phyloP scores from a whole-genome alignment of 1,140 invertebrate species.

The Drosophila bipectinata region DNA sequence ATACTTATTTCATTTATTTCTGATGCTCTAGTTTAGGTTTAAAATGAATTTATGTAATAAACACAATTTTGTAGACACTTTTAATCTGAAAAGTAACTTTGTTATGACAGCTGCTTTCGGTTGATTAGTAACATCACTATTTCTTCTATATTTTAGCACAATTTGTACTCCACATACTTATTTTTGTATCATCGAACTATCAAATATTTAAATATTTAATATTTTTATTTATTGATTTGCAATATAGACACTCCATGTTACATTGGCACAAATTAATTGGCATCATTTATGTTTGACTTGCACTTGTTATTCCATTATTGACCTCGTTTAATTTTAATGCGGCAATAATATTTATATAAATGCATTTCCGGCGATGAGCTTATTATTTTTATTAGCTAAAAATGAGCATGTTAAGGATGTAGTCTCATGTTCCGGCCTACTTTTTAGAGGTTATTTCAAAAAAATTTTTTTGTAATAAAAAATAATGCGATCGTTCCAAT shows the following conservation, averaged over 20 bases:
- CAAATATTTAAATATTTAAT: conserved; percentile 23
- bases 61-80: not conserved
- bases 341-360: conserved; percentile 39
- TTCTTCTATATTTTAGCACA: conserved; percentile 15
- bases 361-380: conserved; percentile 17
- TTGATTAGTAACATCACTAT: not conserved
- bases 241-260: conserved; percentile 8
- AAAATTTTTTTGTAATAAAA: too few species aligned
- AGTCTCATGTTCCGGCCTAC: too few species aligned
- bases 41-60: not conserved
- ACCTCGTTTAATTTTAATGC: conserved; percentile 1
- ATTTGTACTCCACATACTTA: conserved; percentile 9
- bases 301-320: conserved; percentile 30
- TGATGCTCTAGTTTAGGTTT: not conserved
- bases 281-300: conserved; percentile 43
- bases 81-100: not conserved
- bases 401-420: conserved; percentile 66
- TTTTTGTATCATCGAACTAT: not conserved
- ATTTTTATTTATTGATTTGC: conserved; percentile 31
- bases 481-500: too few species aligned
- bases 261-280: conserved; percentile 32
- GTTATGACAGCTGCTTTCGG: not conserved
- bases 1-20: not conserved
- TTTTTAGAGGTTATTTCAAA: too few species aligned
- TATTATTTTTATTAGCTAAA: conserved; percentile 68